phyloP scores from a whole-genome alignment of 2,888 invertebrate species.

The Marronus borbonicus region DNA sequence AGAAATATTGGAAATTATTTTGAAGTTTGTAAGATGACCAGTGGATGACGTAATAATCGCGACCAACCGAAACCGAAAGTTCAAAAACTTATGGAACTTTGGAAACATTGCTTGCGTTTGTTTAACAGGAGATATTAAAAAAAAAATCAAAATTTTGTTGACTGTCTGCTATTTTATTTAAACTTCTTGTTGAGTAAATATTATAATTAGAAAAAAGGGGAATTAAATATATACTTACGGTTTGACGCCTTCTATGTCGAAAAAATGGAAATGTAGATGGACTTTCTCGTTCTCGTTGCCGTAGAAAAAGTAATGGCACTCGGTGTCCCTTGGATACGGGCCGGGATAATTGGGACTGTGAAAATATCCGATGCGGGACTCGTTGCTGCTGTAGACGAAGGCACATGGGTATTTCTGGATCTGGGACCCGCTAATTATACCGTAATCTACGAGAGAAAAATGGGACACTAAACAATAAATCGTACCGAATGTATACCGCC shows the following conservation, averaged over 20 bases:
- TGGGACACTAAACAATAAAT: background rate
- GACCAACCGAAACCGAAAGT: no score
- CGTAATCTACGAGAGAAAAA: constrained; percentile 80
- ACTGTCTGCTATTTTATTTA: no score
- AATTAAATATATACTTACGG: constrained; percentile 79
- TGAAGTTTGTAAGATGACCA: no score
- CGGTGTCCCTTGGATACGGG: constrained; percentile 90
- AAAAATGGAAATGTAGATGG: constrained; percentile 89
- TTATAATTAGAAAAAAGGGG: no score
- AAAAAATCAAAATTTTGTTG: no score
- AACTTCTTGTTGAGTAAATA: no score
- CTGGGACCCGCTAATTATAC: constrained; percentile 87
- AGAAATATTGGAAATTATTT: no score
- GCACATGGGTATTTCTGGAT: constrained; percentile 85
- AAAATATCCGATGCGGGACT: constrained; percentile 85
- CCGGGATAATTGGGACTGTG: constrained; percentile 94
- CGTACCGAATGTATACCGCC: background rate
- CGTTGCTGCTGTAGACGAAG: constrained; percentile 90
- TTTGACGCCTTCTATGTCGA: constrained; percentile 94
- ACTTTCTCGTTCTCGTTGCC: constrained; percentile 85
- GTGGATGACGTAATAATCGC: no score
- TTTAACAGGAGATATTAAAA: no score
- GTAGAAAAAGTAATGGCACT: constrained; percentile 93
- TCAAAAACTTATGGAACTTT: no score
- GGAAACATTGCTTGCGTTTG: no score